phyloP scores from a whole-genome alignment of 2,113 vertebrate genomes.

The Tylochromis polylepis region DNA sequence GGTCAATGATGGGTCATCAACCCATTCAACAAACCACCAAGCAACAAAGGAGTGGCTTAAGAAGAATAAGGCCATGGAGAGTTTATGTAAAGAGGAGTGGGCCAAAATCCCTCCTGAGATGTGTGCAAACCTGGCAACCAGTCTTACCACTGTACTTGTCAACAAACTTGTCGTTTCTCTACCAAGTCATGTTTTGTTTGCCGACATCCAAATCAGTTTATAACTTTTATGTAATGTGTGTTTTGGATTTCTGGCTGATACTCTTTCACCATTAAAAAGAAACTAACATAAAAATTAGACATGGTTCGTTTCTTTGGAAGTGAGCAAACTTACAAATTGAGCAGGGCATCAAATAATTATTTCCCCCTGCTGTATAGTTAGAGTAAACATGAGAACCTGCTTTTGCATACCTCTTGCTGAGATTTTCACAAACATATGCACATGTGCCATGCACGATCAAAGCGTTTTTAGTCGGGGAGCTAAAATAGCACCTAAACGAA shows the following conservation, averaged over 20 bases:
- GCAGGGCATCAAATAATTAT: background rate
- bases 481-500: background rate
- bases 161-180: too few species aligned
- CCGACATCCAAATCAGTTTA: background rate
- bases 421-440: background rate
- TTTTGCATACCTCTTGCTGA: background rate
- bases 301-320: background rate
- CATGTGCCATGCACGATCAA: background rate
- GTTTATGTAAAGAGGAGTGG: background rate
- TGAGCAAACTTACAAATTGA: background rate
- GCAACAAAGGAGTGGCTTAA: background rate
- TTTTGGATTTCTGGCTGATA: background rate
- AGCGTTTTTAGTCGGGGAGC: background rate
- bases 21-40: background rate
- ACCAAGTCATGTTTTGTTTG: background rate
- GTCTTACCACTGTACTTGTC: background rate
- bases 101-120: background rate
- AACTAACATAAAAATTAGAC: background rate
- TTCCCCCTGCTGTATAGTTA: background rate
- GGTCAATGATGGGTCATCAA: background rate
- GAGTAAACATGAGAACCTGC: background rate
- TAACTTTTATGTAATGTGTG: accelerated
- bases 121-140: background rate
- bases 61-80: background rate
- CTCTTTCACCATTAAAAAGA: background rate